Conservation (phyloP, 2,113 vertebrate genomes). For the Aleadryas rufinucha region DNA sequence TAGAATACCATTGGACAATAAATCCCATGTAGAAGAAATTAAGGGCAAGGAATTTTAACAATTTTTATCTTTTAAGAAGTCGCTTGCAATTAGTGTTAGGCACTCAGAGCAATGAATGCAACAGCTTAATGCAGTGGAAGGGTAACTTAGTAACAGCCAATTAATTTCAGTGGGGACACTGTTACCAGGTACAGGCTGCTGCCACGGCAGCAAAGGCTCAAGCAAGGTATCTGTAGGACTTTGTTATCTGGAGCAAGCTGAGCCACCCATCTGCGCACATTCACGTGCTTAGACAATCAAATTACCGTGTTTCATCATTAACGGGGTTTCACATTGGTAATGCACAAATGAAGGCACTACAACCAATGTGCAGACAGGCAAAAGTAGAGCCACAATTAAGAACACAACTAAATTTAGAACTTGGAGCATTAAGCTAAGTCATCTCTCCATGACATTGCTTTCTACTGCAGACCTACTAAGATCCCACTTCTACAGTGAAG, state of each 20-base stretch:
- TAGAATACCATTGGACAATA: not conserved
- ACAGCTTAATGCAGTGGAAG: not conserved
- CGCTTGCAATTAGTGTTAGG: rapidly evolving
- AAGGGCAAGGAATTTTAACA: not conserved
- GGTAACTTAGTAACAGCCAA: not conserved
- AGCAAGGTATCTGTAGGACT: not conserved
- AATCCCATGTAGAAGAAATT: not conserved
- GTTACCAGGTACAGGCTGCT: not conserved
- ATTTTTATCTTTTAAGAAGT: not conserved
- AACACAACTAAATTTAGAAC: not conserved
- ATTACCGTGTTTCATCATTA: not conserved
- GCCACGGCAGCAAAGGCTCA: rapidly evolving
- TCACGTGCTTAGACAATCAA: not conserved
- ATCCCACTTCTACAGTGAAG: not conserved
- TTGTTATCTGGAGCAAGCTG: not conserved
- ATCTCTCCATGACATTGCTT: not conserved
- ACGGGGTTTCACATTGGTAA: not conserved
- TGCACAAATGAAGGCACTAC: not conserved
- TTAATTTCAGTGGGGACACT: not conserved
- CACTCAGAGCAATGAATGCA: not conserved
- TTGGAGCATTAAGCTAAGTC: not conserved
- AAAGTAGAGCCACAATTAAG: not conserved
- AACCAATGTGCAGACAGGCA: not conserved
- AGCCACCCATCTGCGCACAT: not conserved
- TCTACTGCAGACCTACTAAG: not conserved